Base-by-base conservation (phyloP, 64 coral and sea anemone species). In the Platygyra sinensis region DNA sequence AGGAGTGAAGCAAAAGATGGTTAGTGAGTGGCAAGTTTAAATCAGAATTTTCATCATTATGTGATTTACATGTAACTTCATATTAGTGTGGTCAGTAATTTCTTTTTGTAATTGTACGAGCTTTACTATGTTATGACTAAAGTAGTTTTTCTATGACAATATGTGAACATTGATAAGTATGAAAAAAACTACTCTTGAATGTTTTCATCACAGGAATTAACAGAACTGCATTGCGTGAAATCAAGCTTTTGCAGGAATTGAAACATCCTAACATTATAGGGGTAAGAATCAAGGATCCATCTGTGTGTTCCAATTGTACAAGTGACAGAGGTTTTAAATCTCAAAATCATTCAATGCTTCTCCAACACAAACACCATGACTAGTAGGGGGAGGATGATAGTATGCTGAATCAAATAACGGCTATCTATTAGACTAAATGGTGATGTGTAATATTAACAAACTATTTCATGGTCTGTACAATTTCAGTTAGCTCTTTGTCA, bases 1-100 rank as follows among this genome's bases (percentile, higher is more conserved):
- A 90, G 96, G 72, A 87, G 78, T 61, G 96, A 98, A 79, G 96
- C 96, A 78, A 93, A 98, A 72, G 96, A 98, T 98, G 96, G 96
- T 98, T 33, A 72, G 86, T 72, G n/a, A 39, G 2, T 46, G 0
- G 2, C 12, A 29, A 52, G 7, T 15, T 69, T 38, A 74, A 27
- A 17, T 28, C 20, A 30, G 67, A 74, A 46, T 46, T 46, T 46
- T 46, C 42, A 46, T 7, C 42, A 46, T 46, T 46, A 8, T 46
- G 42, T 46, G 42, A 46, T 46, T 46, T 46, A 46, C 42, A 46
- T 46, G 42, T 46, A 3, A 46, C 42, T 46, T 46, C 42, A 46
- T 46, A 46, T 46, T 5, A 46, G 7, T 46, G 42, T 46, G 7
- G 3, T 5, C 42, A 5, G 4, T 42, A 15, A 16, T 10, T 4